Evolutionary conservation across 2,888 invertebrate species (phyloP), one percentile per base, ranked within the genome.

Genomic region (Autographa gamma): DNA sequence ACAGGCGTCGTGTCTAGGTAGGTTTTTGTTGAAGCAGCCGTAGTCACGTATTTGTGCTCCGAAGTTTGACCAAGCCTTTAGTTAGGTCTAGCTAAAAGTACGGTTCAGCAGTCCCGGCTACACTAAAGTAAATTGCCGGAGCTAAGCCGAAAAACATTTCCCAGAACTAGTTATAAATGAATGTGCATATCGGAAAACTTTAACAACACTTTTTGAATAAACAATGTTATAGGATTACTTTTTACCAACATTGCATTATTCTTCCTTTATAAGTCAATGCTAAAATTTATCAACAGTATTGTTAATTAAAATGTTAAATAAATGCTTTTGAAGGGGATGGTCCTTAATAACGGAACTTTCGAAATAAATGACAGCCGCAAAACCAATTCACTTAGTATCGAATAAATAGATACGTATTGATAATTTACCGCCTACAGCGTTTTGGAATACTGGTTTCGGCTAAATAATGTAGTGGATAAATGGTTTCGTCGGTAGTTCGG

Each of bases 191-290:
- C 48, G 48, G n/a, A 48, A n/a, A n/a, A 18, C 18, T 19, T n/a
- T 25, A 52, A 32, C 59, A 60, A 65, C 19, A 14, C 2, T 62
- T 63, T 69, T 74, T 32, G 60, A n/a, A 38, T 11, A n/a, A 48
- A 7, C 48, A n/a, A 8, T 6, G n/a, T 16, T 48, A n/a, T 48
- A 8, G 48, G 48, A n/a, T 48, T 48, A 48, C n/a, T 16, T n/a
- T n/a, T 48, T n/a, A n/a, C 16, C n/a, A 48, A 48, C n/a, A 48
- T 48, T n/a, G 48, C 11, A 38, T 38, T 38, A 11, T 11, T 38
- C 3, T n/a, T 43, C 7, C 8, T n/a, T 48, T 43, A n/a, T n/a
- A 48, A n/a, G 7, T 48, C 0, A 48, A n/a, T 1, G 6, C 1
- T 48, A 48, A 48, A 48, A 48, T 8, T 3, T n/a, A 11, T 38